A percentile compares a stretch with the other conserved stretches of the same genome.
These are phyloP conservation scores for Eudorcas thomsonii DNA, from an alignment of 2,113 vertebrate genomes.

Conservation along the genomic window DNA sequence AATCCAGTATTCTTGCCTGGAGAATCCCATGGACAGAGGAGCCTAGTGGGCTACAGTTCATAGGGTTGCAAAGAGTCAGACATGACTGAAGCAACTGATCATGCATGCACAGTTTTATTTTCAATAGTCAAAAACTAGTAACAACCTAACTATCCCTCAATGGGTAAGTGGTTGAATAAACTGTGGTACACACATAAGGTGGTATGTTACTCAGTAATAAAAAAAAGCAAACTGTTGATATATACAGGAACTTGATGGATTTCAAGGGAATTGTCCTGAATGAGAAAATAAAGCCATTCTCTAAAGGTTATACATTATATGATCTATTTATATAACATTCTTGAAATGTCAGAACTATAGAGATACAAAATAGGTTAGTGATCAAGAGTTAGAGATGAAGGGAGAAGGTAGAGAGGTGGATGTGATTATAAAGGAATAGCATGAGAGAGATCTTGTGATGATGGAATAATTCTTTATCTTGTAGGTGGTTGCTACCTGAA, in stretches of 20 bases:
- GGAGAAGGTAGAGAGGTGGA: background rate
- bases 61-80: background rate
- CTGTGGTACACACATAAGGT: background rate
- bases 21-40: background rate
- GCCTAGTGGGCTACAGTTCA: background rate
- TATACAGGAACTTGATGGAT: background rate
- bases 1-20: background rate
- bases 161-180: background rate
- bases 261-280: background rate
- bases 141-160: background rate
- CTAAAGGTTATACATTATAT: background rate
- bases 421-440: background rate
- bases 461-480: background rate
- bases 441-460: background rate
- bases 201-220: background rate
- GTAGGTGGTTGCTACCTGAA: background rate
- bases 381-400: background rate
- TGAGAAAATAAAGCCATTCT: background rate
- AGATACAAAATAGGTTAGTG: background rate
- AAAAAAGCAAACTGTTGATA: background rate
- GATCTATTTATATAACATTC: background rate
- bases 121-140: background rate
- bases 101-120: background rate
- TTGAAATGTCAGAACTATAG: background rate
- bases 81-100: background rate